Percentiles rank a stretch among this genome's conserved stretches.
phyloP scores from a whole-genome alignment of 2,113 vertebrate species.

The Phodopus roborovskii region DNA sequence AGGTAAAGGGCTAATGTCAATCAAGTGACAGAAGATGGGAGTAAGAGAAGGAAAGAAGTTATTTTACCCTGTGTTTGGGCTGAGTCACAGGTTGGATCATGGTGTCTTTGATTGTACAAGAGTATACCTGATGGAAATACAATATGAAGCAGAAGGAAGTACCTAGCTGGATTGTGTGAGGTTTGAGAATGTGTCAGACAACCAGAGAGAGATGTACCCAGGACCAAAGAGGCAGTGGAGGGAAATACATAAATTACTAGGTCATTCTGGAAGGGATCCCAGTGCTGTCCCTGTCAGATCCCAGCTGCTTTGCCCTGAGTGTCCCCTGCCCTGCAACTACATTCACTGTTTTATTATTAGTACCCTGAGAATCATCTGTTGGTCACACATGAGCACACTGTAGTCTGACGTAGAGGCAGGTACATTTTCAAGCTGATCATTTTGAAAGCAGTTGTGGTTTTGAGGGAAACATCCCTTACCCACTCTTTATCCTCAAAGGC shows the following conservation, averaged over 20 bases:
- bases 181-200: not conserved
- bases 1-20: not conserved
- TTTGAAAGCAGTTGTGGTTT: not conserved
- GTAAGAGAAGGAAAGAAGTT: not conserved
- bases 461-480: not conserved
- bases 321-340: no score
- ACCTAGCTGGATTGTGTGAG: not conserved
- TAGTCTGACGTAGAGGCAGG: not conserved
- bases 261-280: not conserved
- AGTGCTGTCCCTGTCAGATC: not conserved
- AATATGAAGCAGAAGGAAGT: not conserved
- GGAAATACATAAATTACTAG: not conserved
- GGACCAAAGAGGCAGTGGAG: not conserved
- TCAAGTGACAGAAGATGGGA: not conserved
- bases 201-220: not conserved
- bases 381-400: not conserved
- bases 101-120: not conserved
- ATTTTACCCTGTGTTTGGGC: not conserved
- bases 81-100: not conserved
- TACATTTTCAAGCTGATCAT: not conserved
- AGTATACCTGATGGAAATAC: not conserved
- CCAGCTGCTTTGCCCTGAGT: not conserved
- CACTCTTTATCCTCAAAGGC: not conserved
- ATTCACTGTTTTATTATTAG: not conserved
- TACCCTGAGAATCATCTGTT: not conserved